phyloP scores from a whole-genome alignment of 1,140 invertebrate genomes.

The Diprion similis region DNA sequence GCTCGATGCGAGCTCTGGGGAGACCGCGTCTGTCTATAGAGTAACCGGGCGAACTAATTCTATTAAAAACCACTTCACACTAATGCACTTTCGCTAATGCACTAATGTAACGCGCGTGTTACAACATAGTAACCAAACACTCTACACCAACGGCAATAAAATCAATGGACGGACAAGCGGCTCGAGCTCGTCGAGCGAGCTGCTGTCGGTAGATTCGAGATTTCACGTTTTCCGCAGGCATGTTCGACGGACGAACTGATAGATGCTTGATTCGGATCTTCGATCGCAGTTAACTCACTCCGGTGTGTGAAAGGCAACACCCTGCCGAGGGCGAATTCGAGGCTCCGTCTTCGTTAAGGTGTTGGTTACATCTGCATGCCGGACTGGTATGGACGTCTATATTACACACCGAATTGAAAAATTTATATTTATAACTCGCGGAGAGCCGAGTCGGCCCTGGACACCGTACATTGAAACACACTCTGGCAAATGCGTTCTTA shows the following conservation, averaged over 20 bases:
- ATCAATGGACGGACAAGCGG: neutral
- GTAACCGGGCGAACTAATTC: neutral
- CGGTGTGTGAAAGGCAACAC: neutral
- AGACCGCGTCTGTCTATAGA: neutral
- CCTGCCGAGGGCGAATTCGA: neutral
- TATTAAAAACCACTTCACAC: slow-evolving; percentile 7
- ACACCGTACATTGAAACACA: neutral
- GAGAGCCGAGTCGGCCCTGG: neutral
- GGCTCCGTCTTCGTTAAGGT: too few relatives aligned
- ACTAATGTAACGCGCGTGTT: slow-evolving; percentile 7
- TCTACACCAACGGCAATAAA: neutral
- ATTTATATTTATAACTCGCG: neutral
- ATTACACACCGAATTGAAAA: neutral
- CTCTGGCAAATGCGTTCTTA: slow-evolving; percentile 3
- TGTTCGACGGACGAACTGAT: too few relatives aligned
- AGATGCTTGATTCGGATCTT: neutral
- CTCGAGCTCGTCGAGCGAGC: neutral
- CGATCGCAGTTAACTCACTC: neutral
- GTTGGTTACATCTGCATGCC: neutral
- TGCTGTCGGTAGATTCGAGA: neutral
- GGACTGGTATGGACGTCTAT: neutral
- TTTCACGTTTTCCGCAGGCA: neutral
- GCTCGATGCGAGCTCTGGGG: neutral
- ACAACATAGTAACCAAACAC: slow-evolving; percentile 5
- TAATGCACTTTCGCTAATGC: slow-evolving; percentile 5